phyloP scores from a whole-genome alignment of 1,140 invertebrate genomes.

The Maniola jurtina region DNA sequence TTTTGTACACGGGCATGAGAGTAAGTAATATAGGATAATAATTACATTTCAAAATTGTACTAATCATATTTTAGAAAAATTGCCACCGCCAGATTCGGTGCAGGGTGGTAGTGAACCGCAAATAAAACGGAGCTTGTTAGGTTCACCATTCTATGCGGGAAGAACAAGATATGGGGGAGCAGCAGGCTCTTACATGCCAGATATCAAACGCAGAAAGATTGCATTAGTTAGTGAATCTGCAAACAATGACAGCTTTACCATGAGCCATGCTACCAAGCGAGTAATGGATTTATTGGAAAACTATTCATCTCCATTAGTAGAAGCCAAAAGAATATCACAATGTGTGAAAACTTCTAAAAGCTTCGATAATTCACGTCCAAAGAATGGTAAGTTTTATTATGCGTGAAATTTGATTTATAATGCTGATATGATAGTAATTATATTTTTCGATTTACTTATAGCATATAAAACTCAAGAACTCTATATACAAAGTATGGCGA shows the following conservation, averaged over 20 bases:
- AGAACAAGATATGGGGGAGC: slow-evolving; percentile 89
- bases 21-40: too few species aligned
- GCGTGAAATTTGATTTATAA: background rate
- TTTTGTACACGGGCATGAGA: too few species aligned
- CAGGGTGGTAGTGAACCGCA: slow-evolving; percentile 77
- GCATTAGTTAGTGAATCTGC: slow-evolving; percentile 44
- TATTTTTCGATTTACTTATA: slow-evolving; percentile 30
- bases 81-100: slow-evolving; percentile 43
- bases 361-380: slow-evolving; percentile 11
- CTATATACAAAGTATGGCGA: slow-evolving; percentile 50
- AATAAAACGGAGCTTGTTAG: slow-evolving; percentile 75
- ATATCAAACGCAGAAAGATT: slow-evolving; percentile 51
- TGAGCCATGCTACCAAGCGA: slow-evolving; percentile 80
- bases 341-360: slow-evolving; percentile 25
- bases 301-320: slow-evolving; percentile 85
- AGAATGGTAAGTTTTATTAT: slow-evolving; percentile 1
- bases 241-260: slow-evolving; percentile 37
- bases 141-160: slow-evolving; percentile 90
- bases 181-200: slow-evolving; percentile 80
- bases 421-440: background rate
- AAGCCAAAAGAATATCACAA: slow-evolving; percentile 84
- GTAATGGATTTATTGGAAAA: slow-evolving; percentile 86
- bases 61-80: slow-evolving; percentile 33
- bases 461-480: slow-evolving; percentile 59
- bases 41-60: background rate